phyloP scores from a whole-genome alignment of 2,797 vertebrate genomes.

The Propithecus deckenii region DNA sequence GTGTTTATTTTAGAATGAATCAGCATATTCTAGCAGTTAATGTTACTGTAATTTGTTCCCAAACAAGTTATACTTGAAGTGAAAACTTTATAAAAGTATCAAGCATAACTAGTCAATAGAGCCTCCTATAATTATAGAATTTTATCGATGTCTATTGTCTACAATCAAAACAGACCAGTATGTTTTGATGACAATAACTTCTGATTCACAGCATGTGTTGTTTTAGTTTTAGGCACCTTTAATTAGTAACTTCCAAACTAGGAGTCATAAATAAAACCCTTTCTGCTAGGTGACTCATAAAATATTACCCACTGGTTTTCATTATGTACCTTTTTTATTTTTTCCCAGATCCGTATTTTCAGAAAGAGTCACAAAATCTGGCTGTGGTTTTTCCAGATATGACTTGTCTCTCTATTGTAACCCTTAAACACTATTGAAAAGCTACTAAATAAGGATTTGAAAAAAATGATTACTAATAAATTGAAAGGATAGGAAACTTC shows the following conservation, averaged over 20 bases:
- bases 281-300: neutral
- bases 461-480: neutral
- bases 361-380: neutral
- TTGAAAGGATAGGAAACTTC: neutral
- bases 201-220: neutral
- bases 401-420: neutral
- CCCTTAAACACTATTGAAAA: neutral
- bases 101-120: neutral
- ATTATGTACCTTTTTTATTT: neutral
- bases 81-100: conserved; percentile 16
- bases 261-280: neutral
- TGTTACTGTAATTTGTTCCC: neutral
- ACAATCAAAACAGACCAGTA: neutral
- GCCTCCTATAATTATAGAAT: neutral
- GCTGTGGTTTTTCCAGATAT: neutral
- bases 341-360: neutral
- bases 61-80: neutral
- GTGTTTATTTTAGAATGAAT: conserved; percentile 1
- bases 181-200: neutral
- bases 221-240: neutral
- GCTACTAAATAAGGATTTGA: neutral
- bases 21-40: neutral
- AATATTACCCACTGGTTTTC: neutral
- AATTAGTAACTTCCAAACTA: neutral
- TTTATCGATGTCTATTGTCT: neutral